Evolutionary conservation across 2,888 invertebrate genomes (phyloP), one percentile per base, ranked within the genome.

Genomic region (Germaria angustata): DNA sequence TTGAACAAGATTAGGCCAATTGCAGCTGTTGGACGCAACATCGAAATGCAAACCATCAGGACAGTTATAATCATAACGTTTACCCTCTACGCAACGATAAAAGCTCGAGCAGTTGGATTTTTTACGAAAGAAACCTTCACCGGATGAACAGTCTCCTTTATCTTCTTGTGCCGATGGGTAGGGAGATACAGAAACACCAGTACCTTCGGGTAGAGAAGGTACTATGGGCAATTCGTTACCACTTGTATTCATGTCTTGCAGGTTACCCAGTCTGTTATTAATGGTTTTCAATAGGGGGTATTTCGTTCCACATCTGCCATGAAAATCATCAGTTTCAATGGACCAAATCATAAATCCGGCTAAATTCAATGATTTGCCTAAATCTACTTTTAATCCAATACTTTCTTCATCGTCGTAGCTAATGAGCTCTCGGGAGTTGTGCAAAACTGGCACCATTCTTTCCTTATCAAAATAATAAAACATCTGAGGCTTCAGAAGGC

Each of bases 251-350:
- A 57, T 57, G 17, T 57, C 57, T 61, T 76, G 59, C 9, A 24
- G 0, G 0, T 24, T 69, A 1, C 53, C 44, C 11, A 80, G 6
- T 51, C 51, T 63, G 9, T 65, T 49, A 13, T 81, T 81, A 11
- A 84, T 39, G 1, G 76, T 32, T 0, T 51, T 69, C 15, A 96
- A 86, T 6, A 96, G 89, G 0, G 94, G 94, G 88, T 92, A 94
- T 55, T 91, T 91, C 9, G n/a, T 92, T 0, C 87, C 87, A 32
- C 97, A 98, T 32, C 93, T 93, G 17, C 97, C 97, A 44, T 96
- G 93, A 92, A 98, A 98, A 89, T 98, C 98, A 85, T 98, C 98
- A 88, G 97, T 97, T 91, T 98, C 97, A 86, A 98, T 95, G 0
- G 97, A 96, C 90, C 90, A 91, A 83, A 90, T 86, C 91, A 94